phyloP scores from a whole-genome alignment of 2,888 invertebrate species.

The Acanthosoma haemorrhoidale region DNA sequence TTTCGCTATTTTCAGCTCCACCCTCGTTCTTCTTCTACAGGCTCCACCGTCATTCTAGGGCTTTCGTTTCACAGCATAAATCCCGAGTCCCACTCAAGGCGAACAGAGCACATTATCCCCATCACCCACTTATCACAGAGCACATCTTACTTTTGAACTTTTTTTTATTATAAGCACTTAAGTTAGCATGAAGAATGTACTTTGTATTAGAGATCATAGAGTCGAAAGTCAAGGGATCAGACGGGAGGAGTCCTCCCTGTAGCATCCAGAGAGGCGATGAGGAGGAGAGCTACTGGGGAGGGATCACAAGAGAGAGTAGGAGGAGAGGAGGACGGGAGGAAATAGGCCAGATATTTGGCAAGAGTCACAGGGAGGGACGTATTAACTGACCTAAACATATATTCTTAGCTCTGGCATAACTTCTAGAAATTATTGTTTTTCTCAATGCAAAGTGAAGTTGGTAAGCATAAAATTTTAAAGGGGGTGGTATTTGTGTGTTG shows the following conservation, averaged over 20 bases:
- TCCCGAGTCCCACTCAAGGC: neutral
- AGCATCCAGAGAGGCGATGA: neutral
- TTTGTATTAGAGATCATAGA: too few relatives aligned
- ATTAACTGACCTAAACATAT: too few relatives aligned
- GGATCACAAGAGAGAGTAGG: neutral
- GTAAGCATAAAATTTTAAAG: too few relatives aligned
- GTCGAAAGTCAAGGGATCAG: too few relatives aligned
- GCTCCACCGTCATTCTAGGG: neutral
- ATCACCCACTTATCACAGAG: neutral
- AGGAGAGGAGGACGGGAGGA: neutral
- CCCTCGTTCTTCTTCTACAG: neutral
- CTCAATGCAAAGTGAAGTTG: too few relatives aligned
- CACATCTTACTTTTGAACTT: too few relatives aligned
- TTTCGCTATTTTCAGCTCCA: neutral
- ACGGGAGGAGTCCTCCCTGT: neutral
- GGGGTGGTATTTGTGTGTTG: too few relatives aligned
- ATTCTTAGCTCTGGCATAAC: too few relatives aligned
- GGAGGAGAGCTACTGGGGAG: neutral
- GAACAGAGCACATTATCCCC: neutral
- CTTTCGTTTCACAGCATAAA: conserved; percentile 3
- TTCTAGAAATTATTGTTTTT: too few relatives aligned
- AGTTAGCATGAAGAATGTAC: too few relatives aligned
- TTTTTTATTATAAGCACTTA: too few relatives aligned
- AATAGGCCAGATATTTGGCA: neutral
- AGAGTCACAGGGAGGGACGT: neutral